Evolutionary conservation across 2,797 vertebrate species (phyloP).

Genomic region (Passerculus sandwichensis): DNA sequence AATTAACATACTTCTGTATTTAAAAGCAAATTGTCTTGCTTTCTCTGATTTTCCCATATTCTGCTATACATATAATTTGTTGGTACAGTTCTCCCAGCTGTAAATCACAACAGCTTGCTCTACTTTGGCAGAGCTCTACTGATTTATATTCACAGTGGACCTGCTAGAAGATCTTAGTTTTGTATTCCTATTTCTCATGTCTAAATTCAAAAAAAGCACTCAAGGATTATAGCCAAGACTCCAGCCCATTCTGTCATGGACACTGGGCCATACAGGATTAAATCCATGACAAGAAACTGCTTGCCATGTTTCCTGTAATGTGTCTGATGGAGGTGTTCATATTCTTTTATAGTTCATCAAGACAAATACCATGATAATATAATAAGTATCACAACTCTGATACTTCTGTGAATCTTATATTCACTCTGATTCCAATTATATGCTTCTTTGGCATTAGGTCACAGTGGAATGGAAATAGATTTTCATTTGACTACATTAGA

Average conservation of each 20-base stretch:
- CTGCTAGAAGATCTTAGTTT: not conserved
- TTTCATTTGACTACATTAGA: constrained; percentile 29
- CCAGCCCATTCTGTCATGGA: not conserved
- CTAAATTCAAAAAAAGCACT: not conserved
- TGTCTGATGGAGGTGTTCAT: not conserved
- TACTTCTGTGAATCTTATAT: constrained; percentile 12
- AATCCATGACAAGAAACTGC: not conserved
- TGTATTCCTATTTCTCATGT: not conserved
- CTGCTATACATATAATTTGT: not conserved
- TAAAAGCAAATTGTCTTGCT: not conserved
- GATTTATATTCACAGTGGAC: not conserved
- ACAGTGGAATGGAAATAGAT: constrained; percentile 1
- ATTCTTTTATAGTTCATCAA: not conserved
- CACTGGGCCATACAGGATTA: not conserved
- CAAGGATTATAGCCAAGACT: not conserved
- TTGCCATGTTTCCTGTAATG: not conserved
- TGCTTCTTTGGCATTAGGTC: not conserved
- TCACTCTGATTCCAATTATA: constrained; percentile 26
- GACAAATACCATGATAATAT: constrained; percentile 8
- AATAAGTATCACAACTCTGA: constrained; percentile 7
- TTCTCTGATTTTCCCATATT: not conserved
- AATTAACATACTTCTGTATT: constrained; percentile 8
- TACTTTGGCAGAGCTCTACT: not conserved
- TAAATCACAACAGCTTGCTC: not conserved
- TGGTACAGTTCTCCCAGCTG: not conserved